Base-by-base conservation (phyloP, 1,140 invertebrate genomes). In the Leptinotarsa texana region DNA sequence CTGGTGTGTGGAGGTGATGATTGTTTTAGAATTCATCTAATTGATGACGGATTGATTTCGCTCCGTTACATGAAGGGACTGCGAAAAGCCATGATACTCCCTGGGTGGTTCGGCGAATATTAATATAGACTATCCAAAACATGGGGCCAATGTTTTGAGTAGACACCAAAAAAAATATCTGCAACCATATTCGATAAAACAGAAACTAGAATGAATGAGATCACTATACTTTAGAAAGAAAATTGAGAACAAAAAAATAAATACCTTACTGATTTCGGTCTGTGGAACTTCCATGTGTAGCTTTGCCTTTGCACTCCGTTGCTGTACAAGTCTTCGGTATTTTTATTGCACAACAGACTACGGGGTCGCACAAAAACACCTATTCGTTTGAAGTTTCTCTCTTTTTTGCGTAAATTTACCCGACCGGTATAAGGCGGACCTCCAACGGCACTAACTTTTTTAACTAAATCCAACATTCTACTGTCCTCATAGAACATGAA, bases 281-380 rank as follows among this genome's bases (percentile, higher is more conserved):
- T 80, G 69, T 80, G 80, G 74, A 81, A 81, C 68, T 81, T 81
- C 80, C 80, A 81, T 24, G 80, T 81, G 71, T 79, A 76, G 74
- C 80, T 81, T 33, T 79, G 80, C 63, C 80, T 77, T 69, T 81
- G 80, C 48, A 76, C 73, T 15, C 74, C 78, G 42, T 75, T 77
- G 49, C 72, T 75, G 73, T 81, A 78, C 48, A 77, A 77, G 66
- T 81, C 80, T 17, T 81, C 80, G 3, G 77, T 76, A 73, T 77
- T 79, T 63, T 70, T 73, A 47, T 73, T 74, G 71, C 80, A 81
- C 73, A 81, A 76, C 69, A 81, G 77, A 80, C 80, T 81, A 70
- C 77, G 77, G 3, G 80, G 80, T 70, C 80, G 65, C 49, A 79
- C 76, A 57, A 74, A 74, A 22, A 79, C 61, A 71, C 48, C 67